Evolutionary conservation across 2,113 vertebrate species (phyloP), one percentile per base, ranked within the genome.

Genomic region (Odontesthes bonariensis): DNA sequence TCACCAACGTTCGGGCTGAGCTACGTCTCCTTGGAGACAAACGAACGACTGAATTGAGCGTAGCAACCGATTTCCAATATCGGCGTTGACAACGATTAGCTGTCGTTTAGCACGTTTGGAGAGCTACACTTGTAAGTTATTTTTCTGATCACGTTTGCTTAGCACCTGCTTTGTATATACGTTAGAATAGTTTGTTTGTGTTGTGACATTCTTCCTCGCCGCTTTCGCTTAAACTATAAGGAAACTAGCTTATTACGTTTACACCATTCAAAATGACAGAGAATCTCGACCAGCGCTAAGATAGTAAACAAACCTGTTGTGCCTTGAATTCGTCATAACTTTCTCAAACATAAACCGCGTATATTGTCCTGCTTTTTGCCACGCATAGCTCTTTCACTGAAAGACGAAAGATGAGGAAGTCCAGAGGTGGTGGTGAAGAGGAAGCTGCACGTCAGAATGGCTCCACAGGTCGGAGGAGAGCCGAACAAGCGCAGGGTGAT

Each of bases 391-490:
- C 32, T 1, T n/a, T 42, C n/a, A 8, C 10, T 23, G 5, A 32
- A 17, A 8, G 53, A 67, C 17, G 4, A 0, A 55, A 40, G 35
- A 93, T 91, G 92, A 91, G 77, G 69, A 84, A 74, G 61, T 16
- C 42, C 1, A 73, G 51, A 56, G 12, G 57, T 31, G 27, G 32
- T 2, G 47, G 9, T 6, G 83, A 80, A 6, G 83, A 57, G 8
- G 79, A 73, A 20, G 22, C 35, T 27, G 31, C 69, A 11, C 76
- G 79, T 55, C 85, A 89, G 65, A 92, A 93, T 46, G 92, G 90
- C 33, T 9, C 59, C 0, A 9, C 77, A 1, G 62, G 73, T 32
- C 83, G 75, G 1, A 66, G 67, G 69, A 83, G 52, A 71, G 13
- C 61, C 5, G 90, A 82, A 0, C 76, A 75, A 0, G 69, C 54